Base-by-base conservation (phyloP, 1,140 invertebrate genomes). In the Drosophila varians region DNA sequence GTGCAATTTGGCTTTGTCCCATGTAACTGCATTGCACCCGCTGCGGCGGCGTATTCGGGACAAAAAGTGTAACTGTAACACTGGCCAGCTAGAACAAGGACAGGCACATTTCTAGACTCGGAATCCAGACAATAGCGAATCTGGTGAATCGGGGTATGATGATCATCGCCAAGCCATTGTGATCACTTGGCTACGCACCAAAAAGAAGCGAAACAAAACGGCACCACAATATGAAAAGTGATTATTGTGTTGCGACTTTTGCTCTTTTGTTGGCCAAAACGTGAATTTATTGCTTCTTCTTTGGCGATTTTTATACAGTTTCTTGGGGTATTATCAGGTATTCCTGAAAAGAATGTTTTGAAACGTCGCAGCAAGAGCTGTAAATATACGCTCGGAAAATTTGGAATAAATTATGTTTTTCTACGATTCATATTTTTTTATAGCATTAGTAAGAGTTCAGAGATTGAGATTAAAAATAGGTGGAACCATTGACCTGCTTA, bases 1-100 rank as follows among this genome's bases (percentile, higher is more conserved):
- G 82, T 86, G 80, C 80, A 79, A 86, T 84, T 84, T 73, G 43
- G 61, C 66, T 74, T 84, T 83, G 80, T 84, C 40, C 57, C 46
- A 12, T 56, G 31, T 34, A 49, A 45, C 49, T 72, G 66, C 53
- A 46, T 14, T 43, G 51, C 76, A 79, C 79, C 79, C 79, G 79
- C 79, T 86, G 80, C 72, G 77, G 69, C 77, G 26, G n/a, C n/a
- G n/a, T n/a, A 60, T 55, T 77, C 74, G 60, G 62, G 45, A 40
- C 55, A 57, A 77, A 82, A 45, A 68, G 61, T 72, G 65, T 52
- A 82, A 75, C 66, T 82, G 77, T 84, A 84, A 86, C 74, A 77
- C 53, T 49, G 53, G 21, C 57, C 57, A 34, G 16, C 14, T 8
- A 34, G 40, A 26, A 62, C 23, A 60, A 19, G 66, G 57, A 34